A percentile compares a stretch with the other conserved stretches of the same genome.
phyloP scores from a whole-genome alignment of 2,888 invertebrate species.

The Chorisops tibialis region DNA sequence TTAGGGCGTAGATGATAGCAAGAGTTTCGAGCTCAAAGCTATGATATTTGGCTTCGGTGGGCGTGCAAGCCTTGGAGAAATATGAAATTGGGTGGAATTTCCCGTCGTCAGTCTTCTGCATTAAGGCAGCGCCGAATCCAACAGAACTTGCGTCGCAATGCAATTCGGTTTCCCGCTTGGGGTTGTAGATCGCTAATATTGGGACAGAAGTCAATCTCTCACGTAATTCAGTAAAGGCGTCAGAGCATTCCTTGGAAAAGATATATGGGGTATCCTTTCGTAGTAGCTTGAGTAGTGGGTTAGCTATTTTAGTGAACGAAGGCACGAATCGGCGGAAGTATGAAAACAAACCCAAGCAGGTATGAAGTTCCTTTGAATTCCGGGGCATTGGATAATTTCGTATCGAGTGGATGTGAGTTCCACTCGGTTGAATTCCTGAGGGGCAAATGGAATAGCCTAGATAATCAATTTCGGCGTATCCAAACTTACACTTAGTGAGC shows the following conservation, averaged over 20 bases:
- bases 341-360: slow-evolving; percentile 30
- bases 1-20: slow-evolving; percentile 38
- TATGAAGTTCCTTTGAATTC: slow-evolving; percentile 23
- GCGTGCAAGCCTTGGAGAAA: slow-evolving; percentile 39
- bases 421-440: background rate
- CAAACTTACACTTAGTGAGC: background rate
- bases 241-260: slow-evolving; percentile 17
- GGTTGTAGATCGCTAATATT: slow-evolving; percentile 39
- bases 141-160: slow-evolving; percentile 40
- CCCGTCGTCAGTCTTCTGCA: slow-evolving; percentile 34
- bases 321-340: slow-evolving; percentile 32
- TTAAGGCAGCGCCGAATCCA: slow-evolving; percentile 38
- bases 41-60: slow-evolving; percentile 38
- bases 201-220: slow-evolving; percentile 29
- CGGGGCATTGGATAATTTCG: slow-evolving; percentile 4
- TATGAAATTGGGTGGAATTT: slow-evolving; percentile 40
- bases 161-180: slow-evolving; percentile 38
- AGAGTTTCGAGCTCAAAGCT: slow-evolving; percentile 41
- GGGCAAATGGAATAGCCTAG: background rate
- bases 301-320: slow-evolving; percentile 35
- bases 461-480: background rate
- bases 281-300: slow-evolving; percentile 39
- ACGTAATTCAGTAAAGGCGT: slow-evolving; percentile 27
- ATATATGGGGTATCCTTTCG: slow-evolving; percentile 26
- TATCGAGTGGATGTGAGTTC: background rate